These are phyloP conservation scores for Nesogale talazaci DNA, from an alignment of 2,113 vertebrate genomes.

Conservation along the genomic window DNA sequence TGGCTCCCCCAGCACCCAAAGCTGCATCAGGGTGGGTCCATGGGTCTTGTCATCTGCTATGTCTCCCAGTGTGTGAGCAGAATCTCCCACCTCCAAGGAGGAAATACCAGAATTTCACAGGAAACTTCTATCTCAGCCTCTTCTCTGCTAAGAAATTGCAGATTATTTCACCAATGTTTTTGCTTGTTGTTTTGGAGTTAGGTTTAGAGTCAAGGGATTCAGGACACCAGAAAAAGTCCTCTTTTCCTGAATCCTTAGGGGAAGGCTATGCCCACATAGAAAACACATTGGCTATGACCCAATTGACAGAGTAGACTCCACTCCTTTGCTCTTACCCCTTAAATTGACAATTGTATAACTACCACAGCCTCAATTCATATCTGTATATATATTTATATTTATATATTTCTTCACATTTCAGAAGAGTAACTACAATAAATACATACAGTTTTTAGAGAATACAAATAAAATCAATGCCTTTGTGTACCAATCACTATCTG, in stretches of 20 bases:
- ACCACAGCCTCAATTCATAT: not conserved
- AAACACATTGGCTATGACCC: too few relatives aligned
- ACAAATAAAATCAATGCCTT: not conserved
- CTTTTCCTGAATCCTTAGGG: too few relatives aligned
- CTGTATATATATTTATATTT: not conserved
- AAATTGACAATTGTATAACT: too few relatives aligned
- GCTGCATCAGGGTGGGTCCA: too few relatives aligned
- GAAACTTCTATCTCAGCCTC: not conserved
- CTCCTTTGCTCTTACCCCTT: too few relatives aligned
- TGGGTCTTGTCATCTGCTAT: too few relatives aligned
- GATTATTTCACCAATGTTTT: conserved; percentile 18
- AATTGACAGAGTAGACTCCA: too few relatives aligned
- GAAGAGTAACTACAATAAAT: not conserved
- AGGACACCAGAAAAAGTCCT: not conserved
- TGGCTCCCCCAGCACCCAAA: too few relatives aligned
- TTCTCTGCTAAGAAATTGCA: conserved; percentile 37
- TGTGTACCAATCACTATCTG: not conserved
- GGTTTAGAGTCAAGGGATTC: conserved; percentile 17
- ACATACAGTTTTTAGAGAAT: conserved; percentile 6
- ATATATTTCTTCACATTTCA: not conserved
- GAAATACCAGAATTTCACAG: too few relatives aligned
- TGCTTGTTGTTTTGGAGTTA: conserved; percentile 28
- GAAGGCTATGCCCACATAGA: too few relatives aligned
- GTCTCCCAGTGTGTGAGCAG: too few relatives aligned
- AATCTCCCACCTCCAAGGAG: too few relatives aligned